Conservation (phyloP, 1,140 invertebrate genomes). For the Rhyzopertha dominica region DNA sequence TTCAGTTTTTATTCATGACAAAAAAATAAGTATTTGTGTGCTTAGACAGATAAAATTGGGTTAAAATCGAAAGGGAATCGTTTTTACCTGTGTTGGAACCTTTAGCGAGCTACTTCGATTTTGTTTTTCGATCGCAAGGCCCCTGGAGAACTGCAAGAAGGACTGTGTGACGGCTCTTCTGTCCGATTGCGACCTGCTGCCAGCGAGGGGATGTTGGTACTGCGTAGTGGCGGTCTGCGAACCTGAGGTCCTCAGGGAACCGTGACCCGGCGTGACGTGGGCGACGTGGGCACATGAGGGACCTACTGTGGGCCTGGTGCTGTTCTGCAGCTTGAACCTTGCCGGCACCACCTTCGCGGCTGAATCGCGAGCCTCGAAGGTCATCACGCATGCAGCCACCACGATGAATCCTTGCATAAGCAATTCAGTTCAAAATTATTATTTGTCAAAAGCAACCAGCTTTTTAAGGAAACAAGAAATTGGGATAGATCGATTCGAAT, state of each 20-base stretch:
- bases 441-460: too few relatives aligned
- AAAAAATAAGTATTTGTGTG: too few relatives aligned
- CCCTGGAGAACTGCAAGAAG: constrained; percentile 64
- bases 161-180: constrained; percentile 62
- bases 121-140: constrained; percentile 44
- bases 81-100: constrained; percentile 33
- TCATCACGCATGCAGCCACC: constrained; percentile 92
- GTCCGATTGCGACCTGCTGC: constrained; percentile 36
- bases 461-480: too few relatives aligned
- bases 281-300: constrained; percentile 14
- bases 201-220: constrained; percentile 30
- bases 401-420: constrained; percentile 77
- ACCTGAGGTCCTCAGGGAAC: constrained; percentile 35
- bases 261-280: constrained; percentile 22
- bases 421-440: too few relatives aligned
- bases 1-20: too few relatives aligned
- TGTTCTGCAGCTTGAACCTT: constrained; percentile 58
- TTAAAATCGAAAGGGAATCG: too few relatives aligned
- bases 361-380: constrained; percentile 83
- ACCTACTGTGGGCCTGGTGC: constrained; percentile 26
- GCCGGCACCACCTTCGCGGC: constrained; percentile 82
- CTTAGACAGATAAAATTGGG: too few relatives aligned
- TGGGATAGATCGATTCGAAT: too few relatives aligned
- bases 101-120: constrained; percentile 24
- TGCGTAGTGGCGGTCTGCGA: constrained; percentile 44